phyloP scores from a whole-genome alignment of 2,888 invertebrate species.

The Cataglyphis albicans region DNA sequence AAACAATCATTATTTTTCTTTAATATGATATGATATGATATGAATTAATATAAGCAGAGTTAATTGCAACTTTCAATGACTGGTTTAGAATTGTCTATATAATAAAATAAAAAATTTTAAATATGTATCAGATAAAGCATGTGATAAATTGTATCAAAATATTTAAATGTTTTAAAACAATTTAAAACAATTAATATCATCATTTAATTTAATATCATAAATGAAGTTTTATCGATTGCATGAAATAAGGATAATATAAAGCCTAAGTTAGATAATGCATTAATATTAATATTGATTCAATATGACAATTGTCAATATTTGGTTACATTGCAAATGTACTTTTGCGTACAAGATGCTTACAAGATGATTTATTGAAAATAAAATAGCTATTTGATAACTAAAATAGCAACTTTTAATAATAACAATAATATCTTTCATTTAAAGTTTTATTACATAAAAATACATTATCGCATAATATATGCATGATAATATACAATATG shows the following conservation, averaged over 20 bases:
- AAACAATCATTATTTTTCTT: background rate
- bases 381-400: background rate
- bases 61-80: background rate
- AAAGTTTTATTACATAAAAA: background rate
- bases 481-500: background rate
- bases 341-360: background rate
- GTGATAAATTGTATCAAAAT: background rate
- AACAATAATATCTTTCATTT: background rate
- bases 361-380: background rate
- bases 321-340: constrained; percentile 1
- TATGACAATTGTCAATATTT: background rate
- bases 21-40: background rate
- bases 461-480: background rate
- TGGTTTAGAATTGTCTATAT: background rate
- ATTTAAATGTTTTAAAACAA: background rate
- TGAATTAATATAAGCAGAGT: background rate
- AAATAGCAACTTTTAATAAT: background rate
- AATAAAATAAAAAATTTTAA: background rate
- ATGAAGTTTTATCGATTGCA: background rate
- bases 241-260: background rate
- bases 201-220: background rate
- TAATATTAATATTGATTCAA: background rate
- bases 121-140: background rate
- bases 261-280: background rate
- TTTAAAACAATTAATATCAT: too few relatives aligned